Evolutionary conservation across 2,888 invertebrate species (phyloP), one percentile per base, ranked within the genome.

Genomic region (Synergus japonicus): DNA sequence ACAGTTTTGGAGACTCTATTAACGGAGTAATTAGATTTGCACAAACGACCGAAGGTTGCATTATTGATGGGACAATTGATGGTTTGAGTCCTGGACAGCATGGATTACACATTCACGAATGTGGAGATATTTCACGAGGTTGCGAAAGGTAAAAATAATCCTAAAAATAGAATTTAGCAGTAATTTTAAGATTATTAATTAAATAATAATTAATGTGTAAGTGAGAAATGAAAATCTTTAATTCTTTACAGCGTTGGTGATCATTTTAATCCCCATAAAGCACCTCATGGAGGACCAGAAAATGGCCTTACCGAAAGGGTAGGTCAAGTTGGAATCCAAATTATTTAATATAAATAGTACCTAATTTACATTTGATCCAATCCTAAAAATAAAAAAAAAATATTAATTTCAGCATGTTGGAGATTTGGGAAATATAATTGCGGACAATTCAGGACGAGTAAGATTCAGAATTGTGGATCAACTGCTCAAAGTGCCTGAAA

Each of bases 1-100:
- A 92, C 76, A 90, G 92, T 66, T 93, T 94, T 77, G 91, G 92
- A 5, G 87, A 87, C 0, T 82, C 90, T 0, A 93, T 96, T 4
- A 93, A 95, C 87, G 98, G 98, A 0, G 96, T 98, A 18, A 94
- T 97, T 8, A 92, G 98, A 79, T 96, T 98, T 89, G 94, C 95
- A 63, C 96, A 97, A 92, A 92, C 93, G 0, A 22, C 84, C 4
- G 86, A 91, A 0, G 94, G 94, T 0, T 95, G 96, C 76, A 93
- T 98, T 0, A 94, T 97, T 3, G 98, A 98, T 89, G 98, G 98
- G 0, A 96, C 96, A 2, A 92, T 98, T 3, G 97, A 98, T 92
- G 97, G 97, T 0, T 93, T 98, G 66, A 85, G 93, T 0, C 94
- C 94, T 49, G 96, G 96, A 84, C 92, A 82, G 29, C 94, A 95